Percentiles rank a stretch among this genome's conserved stretches.
These are phyloP conservation scores for Paracanthobrama guichenoti DNA, from an alignment of 2,113 vertebrate genomes.

Conservation along the genomic window DNA sequence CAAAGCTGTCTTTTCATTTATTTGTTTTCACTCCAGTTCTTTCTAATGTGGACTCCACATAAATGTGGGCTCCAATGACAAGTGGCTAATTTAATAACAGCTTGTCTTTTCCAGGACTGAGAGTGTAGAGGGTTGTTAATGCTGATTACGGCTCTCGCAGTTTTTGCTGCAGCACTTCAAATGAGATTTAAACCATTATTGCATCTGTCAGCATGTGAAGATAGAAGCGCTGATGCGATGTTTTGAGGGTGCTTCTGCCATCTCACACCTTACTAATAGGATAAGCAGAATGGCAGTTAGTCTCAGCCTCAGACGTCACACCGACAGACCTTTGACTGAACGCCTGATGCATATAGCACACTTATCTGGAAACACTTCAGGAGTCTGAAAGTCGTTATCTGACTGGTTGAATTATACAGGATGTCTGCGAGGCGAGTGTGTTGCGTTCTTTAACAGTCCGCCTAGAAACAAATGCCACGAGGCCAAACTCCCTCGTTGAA, in stretches of 20 bases:
- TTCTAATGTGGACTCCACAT: slow-evolving; percentile 4
- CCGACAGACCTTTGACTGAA: too few species aligned
- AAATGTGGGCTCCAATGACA: neutral
- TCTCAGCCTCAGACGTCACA: too few species aligned
- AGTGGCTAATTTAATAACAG: slow-evolving; percentile 8
- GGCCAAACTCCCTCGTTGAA: too few species aligned
- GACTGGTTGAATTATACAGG: too few species aligned
- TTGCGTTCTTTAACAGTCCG: too few species aligned
- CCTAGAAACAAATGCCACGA: too few species aligned
- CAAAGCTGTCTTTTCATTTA: neutral
- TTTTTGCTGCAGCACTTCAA: slow-evolving; percentile 21
- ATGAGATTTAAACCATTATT: slow-evolving; percentile 14
- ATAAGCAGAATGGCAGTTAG: neutral
- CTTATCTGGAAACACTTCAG: too few species aligned
- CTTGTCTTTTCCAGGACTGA: neutral
- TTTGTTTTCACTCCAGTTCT: neutral
- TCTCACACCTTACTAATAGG: neutral
- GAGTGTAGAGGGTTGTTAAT: neutral
- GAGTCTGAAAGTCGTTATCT: too few species aligned
- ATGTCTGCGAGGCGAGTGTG: too few species aligned
- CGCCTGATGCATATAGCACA: too few species aligned
- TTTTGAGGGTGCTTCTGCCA: neutral
- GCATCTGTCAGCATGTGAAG: slow-evolving; percentile 2
- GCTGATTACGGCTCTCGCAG: neutral
- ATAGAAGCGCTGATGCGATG: neutral